Percentiles rank a stretch among this genome's conserved stretches.
Evolutionary conservation across 1,140 invertebrate genomes (phyloP).

Genomic region (Magallana ariakensis): DNA sequence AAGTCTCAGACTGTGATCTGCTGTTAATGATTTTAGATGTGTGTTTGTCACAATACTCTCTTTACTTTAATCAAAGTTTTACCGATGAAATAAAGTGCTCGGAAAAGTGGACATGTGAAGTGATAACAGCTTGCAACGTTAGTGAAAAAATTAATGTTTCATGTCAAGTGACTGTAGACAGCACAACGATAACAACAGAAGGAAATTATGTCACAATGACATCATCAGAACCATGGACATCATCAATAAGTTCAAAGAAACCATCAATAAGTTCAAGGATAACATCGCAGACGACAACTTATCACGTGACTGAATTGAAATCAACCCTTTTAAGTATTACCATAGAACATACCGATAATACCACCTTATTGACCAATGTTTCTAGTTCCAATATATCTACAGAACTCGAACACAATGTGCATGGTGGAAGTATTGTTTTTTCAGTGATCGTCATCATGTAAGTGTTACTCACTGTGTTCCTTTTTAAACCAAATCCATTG

Average conservation of each 20-base stretch:
- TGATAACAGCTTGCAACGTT: not conserved
- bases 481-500: too few species aligned
- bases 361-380: too few species aligned
- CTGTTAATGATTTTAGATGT: not conserved
- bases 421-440: too few species aligned
- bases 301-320: not conserved
- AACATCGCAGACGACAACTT: not conserved
- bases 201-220: not conserved
- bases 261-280: not conserved
- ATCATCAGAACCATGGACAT: not conserved
- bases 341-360: too few species aligned
- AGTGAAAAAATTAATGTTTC: not conserved
- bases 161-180: not conserved
- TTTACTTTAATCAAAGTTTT: not conserved
- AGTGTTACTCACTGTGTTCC: too few species aligned
- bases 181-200: not conserved
- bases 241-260: not conserved
- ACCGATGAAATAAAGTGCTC: not conserved
- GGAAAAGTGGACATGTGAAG: not conserved
- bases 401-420: too few species aligned
- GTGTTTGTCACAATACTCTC: not conserved
- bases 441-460: too few species aligned
- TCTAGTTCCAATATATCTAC: too few species aligned
- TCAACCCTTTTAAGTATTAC: too few species aligned
- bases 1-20: not conserved